Evolutionary conservation across 2,888 invertebrate genomes (phyloP).

Genomic region (Antheraea yamamai): DNA sequence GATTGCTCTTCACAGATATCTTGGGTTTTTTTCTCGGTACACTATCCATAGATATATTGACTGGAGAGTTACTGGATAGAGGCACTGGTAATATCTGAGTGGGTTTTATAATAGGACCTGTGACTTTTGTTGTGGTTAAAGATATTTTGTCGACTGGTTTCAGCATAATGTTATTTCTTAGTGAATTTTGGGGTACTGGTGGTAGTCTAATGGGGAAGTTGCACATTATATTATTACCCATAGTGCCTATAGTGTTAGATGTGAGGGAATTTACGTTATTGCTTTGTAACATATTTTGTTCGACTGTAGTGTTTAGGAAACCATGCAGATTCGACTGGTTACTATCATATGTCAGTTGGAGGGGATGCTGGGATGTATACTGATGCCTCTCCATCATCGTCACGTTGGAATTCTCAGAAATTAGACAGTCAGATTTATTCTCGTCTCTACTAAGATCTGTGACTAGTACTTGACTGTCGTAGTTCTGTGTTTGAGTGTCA

Average conservation of each 20-base stretch:
- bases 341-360: slow-evolving; percentile 59
- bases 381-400: slow-evolving; percentile 64
- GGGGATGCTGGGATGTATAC: slow-evolving; percentile 52
- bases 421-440: slow-evolving; percentile 68
- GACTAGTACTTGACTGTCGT: slow-evolving; percentile 50
- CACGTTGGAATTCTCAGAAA: slow-evolving; percentile 65
- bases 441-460: slow-evolving; percentile 71
- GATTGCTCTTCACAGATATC: slow-evolving; percentile 78
- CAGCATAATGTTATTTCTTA: slow-evolving; percentile 66
- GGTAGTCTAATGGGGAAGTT: slow-evolving; percentile 72
- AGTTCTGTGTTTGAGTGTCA: slow-evolving; percentile 49
- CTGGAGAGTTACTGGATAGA: slow-evolving; percentile 67
- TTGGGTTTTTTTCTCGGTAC: slow-evolving; percentile 74
- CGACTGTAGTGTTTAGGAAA: slow-evolving; percentile 62
- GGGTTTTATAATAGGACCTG: slow-evolving; percentile 70
- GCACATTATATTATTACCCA: slow-evolving; percentile 67
- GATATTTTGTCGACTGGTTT: slow-evolving; percentile 70
- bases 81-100: slow-evolving; percentile 73
- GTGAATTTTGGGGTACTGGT: slow-evolving; percentile 56
- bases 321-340: slow-evolving; percentile 60
- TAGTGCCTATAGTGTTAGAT: slow-evolving; percentile 52
- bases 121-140: slow-evolving; percentile 62
- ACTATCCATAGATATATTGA: slow-evolving; percentile 59
- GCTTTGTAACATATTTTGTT: slow-evolving; percentile 59
- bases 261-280: slow-evolving; percentile 59